A percentile compares a stretch with the other conserved stretches of the same genome.
phyloP scores from a whole-genome alignment of 1,140 invertebrate species.

The Zaprionus ornatus region DNA sequence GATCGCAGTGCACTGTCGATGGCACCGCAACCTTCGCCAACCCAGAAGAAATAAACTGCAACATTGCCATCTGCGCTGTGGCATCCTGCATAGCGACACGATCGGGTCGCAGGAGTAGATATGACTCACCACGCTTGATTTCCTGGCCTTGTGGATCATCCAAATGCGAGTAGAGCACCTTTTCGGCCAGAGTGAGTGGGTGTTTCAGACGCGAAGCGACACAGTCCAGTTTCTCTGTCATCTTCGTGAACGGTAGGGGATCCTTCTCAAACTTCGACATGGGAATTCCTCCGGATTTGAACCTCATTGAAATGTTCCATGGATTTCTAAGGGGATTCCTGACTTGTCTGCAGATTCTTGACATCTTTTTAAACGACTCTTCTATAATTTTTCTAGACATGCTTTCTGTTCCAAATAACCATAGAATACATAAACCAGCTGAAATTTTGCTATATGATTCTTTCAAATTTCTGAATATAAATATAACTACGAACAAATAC shows the following conservation, averaged over 20 bases:
- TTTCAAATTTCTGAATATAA: background rate
- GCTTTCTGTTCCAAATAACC: background rate
- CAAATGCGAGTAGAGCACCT: conserved; percentile 98
- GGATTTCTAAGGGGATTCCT: conserved; percentile 27
- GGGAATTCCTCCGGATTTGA: conserved; percentile 86
- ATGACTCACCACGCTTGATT: conserved; percentile 94
- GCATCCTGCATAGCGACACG: conserved; percentile 99
- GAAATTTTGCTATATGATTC: background rate
- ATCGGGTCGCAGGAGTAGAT: conserved; percentile 96
- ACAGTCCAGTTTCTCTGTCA: conserved; percentile 91
- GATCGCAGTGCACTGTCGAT: conserved; percentile 99
- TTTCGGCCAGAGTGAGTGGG: conserved; percentile 98
- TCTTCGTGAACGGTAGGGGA: conserved; percentile 94
- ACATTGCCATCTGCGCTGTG: conserved; percentile 99
- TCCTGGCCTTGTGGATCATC: conserved; percentile 95
- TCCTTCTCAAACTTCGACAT: conserved; percentile 96
- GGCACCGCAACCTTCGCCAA: conserved; percentile 97
- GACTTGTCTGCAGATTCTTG: conserved; percentile 17
- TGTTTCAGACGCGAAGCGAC: conserved; percentile 95
- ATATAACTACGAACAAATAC: background rate
- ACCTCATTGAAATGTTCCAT: conserved; percentile 45
- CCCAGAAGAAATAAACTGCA: conserved; percentile 99
- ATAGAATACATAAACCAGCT: background rate
- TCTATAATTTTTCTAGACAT: conserved; percentile 12
- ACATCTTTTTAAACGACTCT: background rate